These are phyloP conservation scores for Scrobipalpa atriplicella DNA, from an alignment of 2,888 invertebrate genomes.

Conservation along the genomic window DNA sequence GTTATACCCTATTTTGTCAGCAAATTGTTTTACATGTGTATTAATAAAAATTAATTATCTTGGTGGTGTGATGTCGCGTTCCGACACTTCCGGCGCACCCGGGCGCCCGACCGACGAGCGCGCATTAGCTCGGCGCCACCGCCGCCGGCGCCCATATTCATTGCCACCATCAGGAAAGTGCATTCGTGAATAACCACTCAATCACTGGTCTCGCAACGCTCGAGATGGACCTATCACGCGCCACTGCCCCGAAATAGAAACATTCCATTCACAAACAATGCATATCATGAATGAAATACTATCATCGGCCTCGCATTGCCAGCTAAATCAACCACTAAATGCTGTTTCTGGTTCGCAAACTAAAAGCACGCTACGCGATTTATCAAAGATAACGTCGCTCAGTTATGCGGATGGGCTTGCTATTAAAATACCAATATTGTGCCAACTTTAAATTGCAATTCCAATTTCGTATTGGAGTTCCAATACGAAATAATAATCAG, in stretches of 20 bases:
- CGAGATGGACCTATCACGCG: constrained; percentile 63
- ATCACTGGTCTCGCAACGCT: constrained; percentile 55
- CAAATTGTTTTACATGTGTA: too few species aligned
- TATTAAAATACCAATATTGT: constrained; percentile 74
- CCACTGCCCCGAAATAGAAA: constrained; percentile 67
- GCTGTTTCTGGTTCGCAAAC: constrained; percentile 57
- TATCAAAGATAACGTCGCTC: constrained; percentile 70
- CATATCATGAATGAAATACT: constrained; percentile 67
- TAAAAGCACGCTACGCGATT: constrained; percentile 60
- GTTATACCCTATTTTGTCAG: too few species aligned
- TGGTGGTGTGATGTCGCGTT: too few species aligned
- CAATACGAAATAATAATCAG: constrained; percentile 53
- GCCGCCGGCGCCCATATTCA: constrained; percentile 52
- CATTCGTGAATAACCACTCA: constrained; percentile 64
- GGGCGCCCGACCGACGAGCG: neutral
- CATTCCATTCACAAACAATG: constrained; percentile 70
- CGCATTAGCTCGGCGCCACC: neutral
- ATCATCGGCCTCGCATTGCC: constrained; percentile 59
- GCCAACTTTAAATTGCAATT: constrained; percentile 67
- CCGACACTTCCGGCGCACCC: neutral
- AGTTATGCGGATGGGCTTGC: constrained; percentile 71
- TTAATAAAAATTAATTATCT: too few species aligned
- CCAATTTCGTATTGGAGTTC: too few species aligned
- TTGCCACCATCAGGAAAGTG: constrained; percentile 55
- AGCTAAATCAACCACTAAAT: constrained; percentile 61